Base-by-base conservation (phyloP, 2,797 vertebrate genomes). In the Microchirus variegatus region DNA sequence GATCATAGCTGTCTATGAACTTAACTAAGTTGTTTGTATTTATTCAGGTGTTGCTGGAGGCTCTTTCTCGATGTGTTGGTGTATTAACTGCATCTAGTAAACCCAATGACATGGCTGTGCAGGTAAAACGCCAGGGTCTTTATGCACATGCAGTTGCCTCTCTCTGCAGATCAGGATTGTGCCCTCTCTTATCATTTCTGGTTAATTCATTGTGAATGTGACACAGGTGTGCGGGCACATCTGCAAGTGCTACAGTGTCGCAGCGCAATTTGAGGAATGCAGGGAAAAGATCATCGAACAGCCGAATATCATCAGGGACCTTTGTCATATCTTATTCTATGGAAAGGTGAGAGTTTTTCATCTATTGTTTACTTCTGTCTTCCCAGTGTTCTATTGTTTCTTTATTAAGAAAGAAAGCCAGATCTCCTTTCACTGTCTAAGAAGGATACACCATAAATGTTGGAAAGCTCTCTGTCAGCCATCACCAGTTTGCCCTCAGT, bases 251-350 rank as follows among this genome's bases (percentile, higher is more conserved):
- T 99, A 96, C 70, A 99, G 98, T 8, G 98, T 99, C 1, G 97
- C 98, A 9, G 96, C 98, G 43, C 97, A 99, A 87, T 99, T 99
- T 88, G 97, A 99, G 78, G 97, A 99, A 22, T 99, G 98, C 90
- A 92, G 98, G 77, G 97, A 99, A 82, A 99, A 99, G 91, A 99
- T 99, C 57, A 96, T 96, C 5, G 97, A 98, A 85, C 93, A 97
- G 87, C 98, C 97, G 0, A 93, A 93, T 61, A 96, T 99, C 89
- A 99, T 99, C 82, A 93, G 95, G 79, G 96, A 99, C 80, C 93
- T 99, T 48, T 99, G 98, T 82, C 95, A 96, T 63, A 93, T 99
- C 53, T 87, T 99, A 0, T 99, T 93, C 85, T 97, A 95, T 51
- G 95, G 96, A 85, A 99, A 97, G 95, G 97, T 98, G 72, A 78